phyloP scores from a whole-genome alignment of 2,888 invertebrate species.

The Pyrrhosoma nymphula region DNA sequence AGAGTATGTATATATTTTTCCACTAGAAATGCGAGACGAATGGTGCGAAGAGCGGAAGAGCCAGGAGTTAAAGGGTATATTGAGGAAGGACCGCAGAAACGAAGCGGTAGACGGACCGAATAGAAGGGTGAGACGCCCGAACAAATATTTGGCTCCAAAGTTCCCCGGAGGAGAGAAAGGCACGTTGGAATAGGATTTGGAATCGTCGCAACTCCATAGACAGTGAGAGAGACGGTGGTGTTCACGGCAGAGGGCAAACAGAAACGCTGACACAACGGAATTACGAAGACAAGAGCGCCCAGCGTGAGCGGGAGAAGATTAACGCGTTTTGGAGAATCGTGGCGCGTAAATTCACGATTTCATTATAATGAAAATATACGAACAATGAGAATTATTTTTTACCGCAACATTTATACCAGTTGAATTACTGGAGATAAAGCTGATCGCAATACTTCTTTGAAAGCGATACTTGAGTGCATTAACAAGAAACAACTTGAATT shows the following conservation, averaged over 20 bases:
- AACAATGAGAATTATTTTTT: too few species aligned
- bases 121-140: background rate
- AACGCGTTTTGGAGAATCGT: too few species aligned
- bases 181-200: constrained; percentile 58
- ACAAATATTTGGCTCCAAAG: constrained; percentile 55
- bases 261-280: background rate
- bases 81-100: background rate
- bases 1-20: background rate
- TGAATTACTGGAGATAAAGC: too few species aligned
- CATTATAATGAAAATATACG: too few species aligned
- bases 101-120: background rate
- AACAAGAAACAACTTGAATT: too few species aligned
- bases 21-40: background rate
- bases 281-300: background rate
- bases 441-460: too few species aligned
- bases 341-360: too few species aligned
- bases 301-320: background rate
- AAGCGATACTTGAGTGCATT: too few species aligned
- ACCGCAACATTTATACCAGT: too few species aligned
- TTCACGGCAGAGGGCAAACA: background rate
- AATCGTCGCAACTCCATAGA: constrained; percentile 28
- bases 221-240: background rate
- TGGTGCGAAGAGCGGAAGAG: background rate
- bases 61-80: background rate
- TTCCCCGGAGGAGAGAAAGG: constrained; percentile 42